These are phyloP conservation scores for Ephestia elutella DNA, from an alignment of 1,140 invertebrate species.

Conservation along the genomic window DNA sequence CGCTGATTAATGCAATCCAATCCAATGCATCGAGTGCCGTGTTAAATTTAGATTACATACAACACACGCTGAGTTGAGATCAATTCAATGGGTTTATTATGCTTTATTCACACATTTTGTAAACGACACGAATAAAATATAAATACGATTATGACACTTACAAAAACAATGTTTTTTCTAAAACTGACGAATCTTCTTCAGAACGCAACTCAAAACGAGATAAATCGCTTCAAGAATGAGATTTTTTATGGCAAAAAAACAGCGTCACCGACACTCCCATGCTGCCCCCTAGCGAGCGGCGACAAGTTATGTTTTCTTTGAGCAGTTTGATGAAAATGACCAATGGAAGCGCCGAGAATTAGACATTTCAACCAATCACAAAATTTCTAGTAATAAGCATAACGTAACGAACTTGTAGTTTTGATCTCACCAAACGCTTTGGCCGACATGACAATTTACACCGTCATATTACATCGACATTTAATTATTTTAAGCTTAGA, in stretches of 20 bases:
- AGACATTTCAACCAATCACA: constrained; percentile 30
- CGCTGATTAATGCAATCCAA: constrained; percentile 8
- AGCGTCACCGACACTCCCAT: constrained; percentile 45
- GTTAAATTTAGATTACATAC: neutral
- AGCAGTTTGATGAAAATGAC: neutral
- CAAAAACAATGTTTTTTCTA: constrained; percentile 65
- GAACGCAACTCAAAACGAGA: constrained; percentile 59
- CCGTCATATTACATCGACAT: constrained; percentile 47
- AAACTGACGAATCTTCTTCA: constrained; percentile 39
- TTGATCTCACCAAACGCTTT: constrained; percentile 27
- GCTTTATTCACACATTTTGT: neutral
- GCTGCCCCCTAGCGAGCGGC: constrained; percentile 39
- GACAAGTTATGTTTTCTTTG: constrained; percentile 49
- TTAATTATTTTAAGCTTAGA: constrained; percentile 7
- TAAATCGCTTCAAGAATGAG: constrained; percentile 55
- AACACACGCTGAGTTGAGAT: neutral
- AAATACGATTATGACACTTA: constrained; percentile 38
- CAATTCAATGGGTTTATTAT: no score
- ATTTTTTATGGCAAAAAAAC: constrained; percentile 60
- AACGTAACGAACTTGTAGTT: constrained; percentile 43
- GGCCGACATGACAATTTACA: constrained; percentile 37
- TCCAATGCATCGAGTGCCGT: neutral
- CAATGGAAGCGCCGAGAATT: neutral
- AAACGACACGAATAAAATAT: neutral
- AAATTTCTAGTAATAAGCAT: constrained; percentile 12